These are phyloP conservation scores for Aporophyla lueneburgensis DNA, from an alignment of 2,888 invertebrate genomes.

Conservation along the genomic window DNA sequence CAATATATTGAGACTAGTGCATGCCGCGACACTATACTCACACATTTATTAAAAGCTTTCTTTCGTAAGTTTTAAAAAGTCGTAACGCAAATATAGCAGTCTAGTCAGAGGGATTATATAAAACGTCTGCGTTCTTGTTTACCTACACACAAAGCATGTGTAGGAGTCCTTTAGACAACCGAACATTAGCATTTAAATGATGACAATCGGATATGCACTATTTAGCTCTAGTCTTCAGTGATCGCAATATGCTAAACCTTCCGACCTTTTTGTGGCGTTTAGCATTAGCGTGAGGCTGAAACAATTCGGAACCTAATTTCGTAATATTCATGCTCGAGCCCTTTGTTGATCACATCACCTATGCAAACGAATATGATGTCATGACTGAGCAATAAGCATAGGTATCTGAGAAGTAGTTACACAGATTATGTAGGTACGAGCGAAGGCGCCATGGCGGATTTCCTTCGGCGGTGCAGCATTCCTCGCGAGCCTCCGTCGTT, in stretches of 20 bases:
- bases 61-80: constrained; percentile 55
- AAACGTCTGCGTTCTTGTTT: constrained; percentile 45
- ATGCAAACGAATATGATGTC: constrained; percentile 85
- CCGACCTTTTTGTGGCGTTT: constrained; percentile 33
- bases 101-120: constrained; percentile 42
- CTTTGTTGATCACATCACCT: constrained; percentile 77
- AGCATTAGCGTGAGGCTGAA: constrained; percentile 48
- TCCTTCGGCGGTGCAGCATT: constrained; percentile 88
- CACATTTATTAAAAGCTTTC: constrained; percentile 69
- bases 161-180: constrained; percentile 32
- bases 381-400: constrained; percentile 76
- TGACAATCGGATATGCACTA: constrained; percentile 58
- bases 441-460: constrained; percentile 87
- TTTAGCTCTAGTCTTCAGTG: constrained; percentile 43
- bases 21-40: constrained; percentile 69
- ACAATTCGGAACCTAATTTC: constrained; percentile 65
- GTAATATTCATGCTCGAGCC: constrained; percentile 65
- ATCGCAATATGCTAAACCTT: constrained; percentile 41
- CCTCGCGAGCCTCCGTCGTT: constrained; percentile 81
- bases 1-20: constrained; percentile 68
- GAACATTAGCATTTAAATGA: constrained; percentile 56
- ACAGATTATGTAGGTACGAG: constrained; percentile 77
- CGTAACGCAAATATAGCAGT: constrained; percentile 48
- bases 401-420: constrained; percentile 72
- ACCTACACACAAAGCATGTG: constrained; percentile 34